A percentile compares a stretch with the other conserved stretches of the same genome.
These are phyloP conservation scores for Loriculus beryllinus DNA, from an alignment of 2,797 vertebrate species.

Conservation along the genomic window DNA sequence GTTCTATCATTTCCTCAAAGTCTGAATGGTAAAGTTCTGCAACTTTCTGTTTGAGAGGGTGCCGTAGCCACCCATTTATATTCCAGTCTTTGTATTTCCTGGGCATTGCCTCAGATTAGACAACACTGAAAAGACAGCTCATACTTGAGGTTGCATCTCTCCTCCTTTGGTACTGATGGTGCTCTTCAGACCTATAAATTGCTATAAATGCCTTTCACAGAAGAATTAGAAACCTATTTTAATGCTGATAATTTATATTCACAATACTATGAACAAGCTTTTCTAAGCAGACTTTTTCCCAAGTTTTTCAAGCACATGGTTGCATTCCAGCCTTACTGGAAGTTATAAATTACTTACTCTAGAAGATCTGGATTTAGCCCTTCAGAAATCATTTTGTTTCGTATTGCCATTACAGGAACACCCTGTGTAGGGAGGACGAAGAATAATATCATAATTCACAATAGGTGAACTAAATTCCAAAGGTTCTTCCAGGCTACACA, in stretches of 20 bases:
- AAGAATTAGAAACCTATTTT: not conserved
- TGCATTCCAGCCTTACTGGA: not conserved
- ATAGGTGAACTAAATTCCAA: not conserved
- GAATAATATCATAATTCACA: not conserved
- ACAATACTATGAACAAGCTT: not conserved
- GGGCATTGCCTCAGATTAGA: not conserved
- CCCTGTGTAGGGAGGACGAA: constrained; percentile 77
- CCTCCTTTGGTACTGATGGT: not conserved
- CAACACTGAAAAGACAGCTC: not conserved
- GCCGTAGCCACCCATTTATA: not conserved
- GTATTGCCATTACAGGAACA: constrained; percentile 97
- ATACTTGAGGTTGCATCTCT: not conserved
- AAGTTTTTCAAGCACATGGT: not conserved
- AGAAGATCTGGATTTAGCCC: constrained; percentile 92
- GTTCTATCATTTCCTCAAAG: not conserved
- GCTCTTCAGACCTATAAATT: not conserved
- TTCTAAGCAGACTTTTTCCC: not conserved
- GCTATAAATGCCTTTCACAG: fast-evolving
- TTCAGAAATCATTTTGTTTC: constrained; percentile 95
- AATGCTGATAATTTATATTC: not conserved
- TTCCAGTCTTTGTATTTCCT: not conserved
- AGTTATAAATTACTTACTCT: constrained; percentile 83
- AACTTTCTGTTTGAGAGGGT: not conserved
- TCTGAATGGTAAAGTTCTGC: not conserved
- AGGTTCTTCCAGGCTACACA: not conserved